phyloP scores from a whole-genome alignment of 1,140 invertebrate genomes.

The Pseudomyrmex sp. region DNA sequence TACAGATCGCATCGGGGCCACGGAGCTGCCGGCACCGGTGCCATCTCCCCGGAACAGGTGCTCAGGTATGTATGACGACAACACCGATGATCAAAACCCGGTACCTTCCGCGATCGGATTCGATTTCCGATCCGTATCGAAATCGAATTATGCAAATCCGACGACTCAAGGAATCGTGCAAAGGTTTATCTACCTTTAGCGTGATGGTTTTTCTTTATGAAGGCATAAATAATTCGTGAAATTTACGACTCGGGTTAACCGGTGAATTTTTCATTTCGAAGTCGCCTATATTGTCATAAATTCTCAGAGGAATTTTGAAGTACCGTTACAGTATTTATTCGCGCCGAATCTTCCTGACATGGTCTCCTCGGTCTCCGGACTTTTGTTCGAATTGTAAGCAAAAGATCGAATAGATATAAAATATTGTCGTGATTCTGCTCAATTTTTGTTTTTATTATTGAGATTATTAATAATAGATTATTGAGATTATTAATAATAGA shows the following conservation, averaged over 20 bases:
- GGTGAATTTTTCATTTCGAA: too few species aligned
- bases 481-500: too few species aligned
- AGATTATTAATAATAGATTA: too few species aligned
- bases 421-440: too few species aligned
- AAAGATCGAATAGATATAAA: too few species aligned
- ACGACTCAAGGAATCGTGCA: neutral
- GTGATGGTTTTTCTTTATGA: neutral
- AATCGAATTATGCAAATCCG: slow-evolving; percentile 1
- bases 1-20: slow-evolving; percentile 86
- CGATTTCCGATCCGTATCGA: neutral
- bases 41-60: slow-evolving; percentile 92
- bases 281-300: too few species aligned
- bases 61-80: slow-evolving; percentile 80
- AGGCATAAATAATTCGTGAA: neutral
- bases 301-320: too few species aligned
- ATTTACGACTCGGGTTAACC: neutral
- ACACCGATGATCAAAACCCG: neutral
- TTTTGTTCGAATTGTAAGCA: too few species aligned
- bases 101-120: neutral
- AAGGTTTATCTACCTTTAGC: neutral
- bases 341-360: too few species aligned
- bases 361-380: too few species aligned
- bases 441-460: too few species aligned
- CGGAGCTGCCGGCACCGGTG: slow-evolving; percentile 83
- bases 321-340: too few species aligned